Percentiles rank a stretch among this genome's conserved stretches.
Conservation (phyloP, 2,113 vertebrate species). For the Aptenodytes patagonicus region DNA sequence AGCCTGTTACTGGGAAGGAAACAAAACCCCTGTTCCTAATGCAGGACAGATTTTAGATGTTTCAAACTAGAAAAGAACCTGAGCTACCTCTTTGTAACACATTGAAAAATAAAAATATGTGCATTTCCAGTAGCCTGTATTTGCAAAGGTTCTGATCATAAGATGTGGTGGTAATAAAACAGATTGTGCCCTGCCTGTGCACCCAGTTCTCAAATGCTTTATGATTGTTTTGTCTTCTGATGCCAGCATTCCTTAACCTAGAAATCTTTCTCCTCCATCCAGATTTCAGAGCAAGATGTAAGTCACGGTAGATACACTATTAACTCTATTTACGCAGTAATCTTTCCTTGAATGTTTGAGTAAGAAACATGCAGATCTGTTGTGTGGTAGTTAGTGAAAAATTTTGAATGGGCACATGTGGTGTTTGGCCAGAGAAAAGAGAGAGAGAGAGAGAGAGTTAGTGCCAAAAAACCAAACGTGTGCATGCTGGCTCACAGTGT, state of each 20-base stretch:
- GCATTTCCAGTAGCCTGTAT: not conserved
- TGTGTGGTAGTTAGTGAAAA: not conserved
- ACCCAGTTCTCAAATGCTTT: not conserved
- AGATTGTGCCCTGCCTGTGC: not conserved
- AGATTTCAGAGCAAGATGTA: not conserved
- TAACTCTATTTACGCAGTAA: not conserved
- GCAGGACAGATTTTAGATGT: not conserved
- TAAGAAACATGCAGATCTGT: not conserved
- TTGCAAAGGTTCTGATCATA: constrained; percentile 5
- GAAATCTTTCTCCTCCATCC: not conserved
- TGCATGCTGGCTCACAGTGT: not conserved
- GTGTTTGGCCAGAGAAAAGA: constrained; percentile 3
- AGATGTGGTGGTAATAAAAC: not conserved
- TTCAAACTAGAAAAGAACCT: not conserved
- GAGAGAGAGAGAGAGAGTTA: not conserved
- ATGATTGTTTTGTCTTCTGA: not conserved
- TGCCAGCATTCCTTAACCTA: not conserved
- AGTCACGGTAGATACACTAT: not conserved
- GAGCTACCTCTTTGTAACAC: not conserved
- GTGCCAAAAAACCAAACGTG: not conserved
- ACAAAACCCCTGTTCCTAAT: not conserved
- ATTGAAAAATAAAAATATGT: not conserved
- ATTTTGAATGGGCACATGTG: not conserved
- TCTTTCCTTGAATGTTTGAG: not conserved
- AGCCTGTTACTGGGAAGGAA: not conserved